These are phyloP conservation scores for Petroica traversi DNA, from an alignment of 2,113 vertebrate species.

Conservation along the genomic window DNA sequence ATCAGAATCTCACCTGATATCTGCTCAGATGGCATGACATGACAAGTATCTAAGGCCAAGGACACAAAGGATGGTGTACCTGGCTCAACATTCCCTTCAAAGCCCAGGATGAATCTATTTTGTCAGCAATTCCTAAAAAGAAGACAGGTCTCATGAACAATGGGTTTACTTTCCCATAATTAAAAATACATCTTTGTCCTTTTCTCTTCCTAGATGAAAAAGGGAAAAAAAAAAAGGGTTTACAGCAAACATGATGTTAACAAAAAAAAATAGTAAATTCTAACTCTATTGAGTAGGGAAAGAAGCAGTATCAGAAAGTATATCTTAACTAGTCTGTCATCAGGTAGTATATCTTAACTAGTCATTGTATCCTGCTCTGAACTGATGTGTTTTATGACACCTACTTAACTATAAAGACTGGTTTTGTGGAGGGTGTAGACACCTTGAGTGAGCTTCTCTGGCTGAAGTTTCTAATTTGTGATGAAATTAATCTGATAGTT, in stretches of 20 bases:
- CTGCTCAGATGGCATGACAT: neutral
- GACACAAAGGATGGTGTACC: neutral
- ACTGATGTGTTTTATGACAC: neutral
- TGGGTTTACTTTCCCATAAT: neutral
- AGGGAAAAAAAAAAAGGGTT: neutral
- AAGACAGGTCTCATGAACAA: neutral
- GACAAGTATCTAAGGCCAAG: neutral
- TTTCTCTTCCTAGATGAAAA: neutral
- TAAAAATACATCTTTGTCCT: neutral
- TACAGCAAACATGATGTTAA: neutral
- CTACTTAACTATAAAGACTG: neutral
- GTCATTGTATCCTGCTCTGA: neutral
- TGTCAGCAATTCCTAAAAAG: neutral
- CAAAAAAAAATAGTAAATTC: neutral
- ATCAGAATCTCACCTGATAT: neutral
- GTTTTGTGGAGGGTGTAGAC: neutral
- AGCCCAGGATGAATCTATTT: neutral
- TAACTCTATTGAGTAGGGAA: rapidly evolving
- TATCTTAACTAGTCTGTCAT: neutral
- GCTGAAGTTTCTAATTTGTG: neutral
- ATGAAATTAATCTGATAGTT: neutral
- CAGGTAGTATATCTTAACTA: neutral
- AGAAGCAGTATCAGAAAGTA: neutral
- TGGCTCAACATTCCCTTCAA: neutral
- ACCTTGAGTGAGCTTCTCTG: neutral